Evolutionary conservation across 2,888 invertebrate genomes (phyloP).

Genomic region (Trachelus troglodyta): DNA sequence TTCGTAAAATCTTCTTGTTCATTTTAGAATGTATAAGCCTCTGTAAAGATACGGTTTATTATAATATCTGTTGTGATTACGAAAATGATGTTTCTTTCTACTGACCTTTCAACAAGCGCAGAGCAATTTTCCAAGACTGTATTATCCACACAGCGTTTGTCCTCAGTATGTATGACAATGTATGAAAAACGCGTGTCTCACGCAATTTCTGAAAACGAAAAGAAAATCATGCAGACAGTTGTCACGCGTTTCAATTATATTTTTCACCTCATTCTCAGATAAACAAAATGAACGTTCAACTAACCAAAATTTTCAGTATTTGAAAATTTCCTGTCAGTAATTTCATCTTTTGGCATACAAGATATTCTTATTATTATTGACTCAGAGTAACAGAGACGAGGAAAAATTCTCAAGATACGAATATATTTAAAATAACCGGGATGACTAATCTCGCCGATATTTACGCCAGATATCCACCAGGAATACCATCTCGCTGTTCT

Average conservation of each 20-base stretch:
- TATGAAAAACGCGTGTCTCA: background rate
- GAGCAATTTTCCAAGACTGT: background rate
- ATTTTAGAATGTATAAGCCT: slow-evolving; percentile 60
- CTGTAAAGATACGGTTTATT: slow-evolving; percentile 61
- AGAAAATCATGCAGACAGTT: background rate
- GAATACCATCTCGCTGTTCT: slow-evolving; percentile 35
- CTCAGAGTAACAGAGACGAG: background rate
- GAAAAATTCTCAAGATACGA: background rate
- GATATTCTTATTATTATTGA: background rate
- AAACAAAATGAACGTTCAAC: background rate
- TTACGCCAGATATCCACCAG: slow-evolving; percentile 32
- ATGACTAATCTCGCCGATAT: background rate
- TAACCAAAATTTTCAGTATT: background rate
- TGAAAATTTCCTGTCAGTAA: background rate
- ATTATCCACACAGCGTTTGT: background rate
- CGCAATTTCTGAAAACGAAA: background rate
- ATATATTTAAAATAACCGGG: background rate
- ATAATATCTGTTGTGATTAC: slow-evolving; percentile 62
- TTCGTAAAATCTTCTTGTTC: slow-evolving; percentile 57
- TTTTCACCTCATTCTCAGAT: background rate
- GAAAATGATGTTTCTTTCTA: slow-evolving; percentile 9
- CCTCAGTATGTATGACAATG: background rate
- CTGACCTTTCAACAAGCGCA: background rate
- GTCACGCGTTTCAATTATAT: background rate
- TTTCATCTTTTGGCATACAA: background rate